Evolutionary conservation across 1,140 invertebrate genomes (phyloP).

Genomic region (Mactra quadrangularis): DNA sequence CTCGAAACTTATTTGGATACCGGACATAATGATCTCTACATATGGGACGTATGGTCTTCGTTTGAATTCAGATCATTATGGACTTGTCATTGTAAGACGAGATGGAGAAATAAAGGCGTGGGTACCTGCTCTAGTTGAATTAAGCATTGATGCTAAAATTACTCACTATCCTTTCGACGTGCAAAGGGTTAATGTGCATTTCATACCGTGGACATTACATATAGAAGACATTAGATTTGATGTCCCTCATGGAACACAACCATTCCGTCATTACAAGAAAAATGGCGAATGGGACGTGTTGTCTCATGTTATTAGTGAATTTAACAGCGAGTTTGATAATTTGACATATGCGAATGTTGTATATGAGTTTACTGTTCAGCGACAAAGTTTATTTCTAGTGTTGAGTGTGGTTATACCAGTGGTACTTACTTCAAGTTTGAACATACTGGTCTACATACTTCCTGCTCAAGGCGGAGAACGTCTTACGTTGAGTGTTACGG

Average conservation of each 20-base stretch:
- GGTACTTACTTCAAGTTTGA: neutral
- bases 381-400: neutral
- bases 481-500: neutral
- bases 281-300: constrained; percentile 21
- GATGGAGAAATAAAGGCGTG: neutral
- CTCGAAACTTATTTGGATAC: neutral
- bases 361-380: constrained; percentile 5
- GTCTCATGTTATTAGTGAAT: too few relatives aligned
- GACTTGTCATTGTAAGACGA: neutral
- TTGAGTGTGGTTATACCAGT: neutral
- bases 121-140: neutral
- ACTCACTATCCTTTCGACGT: neutral
- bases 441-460: neutral
- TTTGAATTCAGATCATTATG: neutral
- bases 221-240: neutral
- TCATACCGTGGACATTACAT: neutral
- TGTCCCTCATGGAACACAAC: neutral
- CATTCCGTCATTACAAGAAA: neutral
- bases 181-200: neutral
- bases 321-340: too few relatives aligned
- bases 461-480: constrained; percentile 11
- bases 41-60: neutral
- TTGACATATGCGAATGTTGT: neutral
- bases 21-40: neutral
- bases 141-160: neutral